phyloP scores from a whole-genome alignment of 2,888 invertebrate genomes.

The Copidosoma aretas region DNA sequence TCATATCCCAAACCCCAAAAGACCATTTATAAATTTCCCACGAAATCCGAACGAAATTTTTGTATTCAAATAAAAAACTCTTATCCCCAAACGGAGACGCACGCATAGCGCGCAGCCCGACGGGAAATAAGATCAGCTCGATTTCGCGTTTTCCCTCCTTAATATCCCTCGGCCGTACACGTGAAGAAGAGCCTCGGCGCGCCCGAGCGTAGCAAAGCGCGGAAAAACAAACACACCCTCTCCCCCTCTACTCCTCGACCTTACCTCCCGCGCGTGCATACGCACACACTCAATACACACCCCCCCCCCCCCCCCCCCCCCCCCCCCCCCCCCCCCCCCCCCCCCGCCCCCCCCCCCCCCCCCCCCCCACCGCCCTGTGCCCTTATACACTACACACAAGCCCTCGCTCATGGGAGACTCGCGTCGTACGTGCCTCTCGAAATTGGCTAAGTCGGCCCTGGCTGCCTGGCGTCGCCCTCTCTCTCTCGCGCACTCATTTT shows the following conservation, averaged over 20 bases:
- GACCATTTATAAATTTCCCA: no score
- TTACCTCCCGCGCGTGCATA: neutral
- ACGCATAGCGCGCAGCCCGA: neutral
- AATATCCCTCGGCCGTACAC: conserved; percentile 26
- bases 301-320: conserved; percentile 1
- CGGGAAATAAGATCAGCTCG: conserved; percentile 36
- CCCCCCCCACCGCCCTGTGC: no score
- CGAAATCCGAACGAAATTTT: no score
- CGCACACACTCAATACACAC: neutral
- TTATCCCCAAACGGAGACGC: no score
- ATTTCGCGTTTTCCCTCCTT: conserved; percentile 38
- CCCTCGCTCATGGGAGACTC: conserved; percentile 38
- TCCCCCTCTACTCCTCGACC: neutral
- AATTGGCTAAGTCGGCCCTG: conserved; percentile 55
- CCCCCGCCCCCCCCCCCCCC: conserved; percentile 5
- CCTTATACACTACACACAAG: neutral
- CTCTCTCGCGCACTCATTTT: conserved; percentile 36
- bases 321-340: neutral
- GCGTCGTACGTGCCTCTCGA: conserved; percentile 50
- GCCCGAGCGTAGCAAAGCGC: conserved; percentile 27
- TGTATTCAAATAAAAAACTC: no score
- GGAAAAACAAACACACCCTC: conserved; percentile 40
- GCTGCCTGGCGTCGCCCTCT: conserved; percentile 42
- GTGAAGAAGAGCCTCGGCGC: conserved; percentile 35
- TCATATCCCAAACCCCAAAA: no score